phyloP scores from a whole-genome alignment of 2,888 invertebrate species.

The Elmis aenea region DNA sequence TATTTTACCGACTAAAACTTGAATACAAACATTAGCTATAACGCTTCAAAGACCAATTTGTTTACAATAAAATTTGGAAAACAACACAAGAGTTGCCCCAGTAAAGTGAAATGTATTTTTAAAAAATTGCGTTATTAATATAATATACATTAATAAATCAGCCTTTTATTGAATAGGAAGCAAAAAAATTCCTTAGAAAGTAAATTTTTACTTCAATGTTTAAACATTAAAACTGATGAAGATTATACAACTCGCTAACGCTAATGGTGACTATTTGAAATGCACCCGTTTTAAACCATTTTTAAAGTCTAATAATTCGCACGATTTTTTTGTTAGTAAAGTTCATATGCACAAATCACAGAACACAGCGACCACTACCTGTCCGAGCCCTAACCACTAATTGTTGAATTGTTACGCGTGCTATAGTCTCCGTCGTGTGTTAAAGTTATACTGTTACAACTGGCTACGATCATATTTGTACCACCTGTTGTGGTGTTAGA shows the following conservation, averaged over 20 bases:
- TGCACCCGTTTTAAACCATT: slow-evolving; percentile 40
- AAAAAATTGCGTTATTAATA: too few relatives aligned
- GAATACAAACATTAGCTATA: too few relatives aligned
- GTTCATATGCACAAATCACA: slow-evolving; percentile 39
- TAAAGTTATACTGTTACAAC: slow-evolving; percentile 12
- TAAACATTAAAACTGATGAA: too few relatives aligned
- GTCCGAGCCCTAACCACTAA: slow-evolving; percentile 14
- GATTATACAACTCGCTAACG: too few relatives aligned
- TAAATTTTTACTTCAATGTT: too few relatives aligned
- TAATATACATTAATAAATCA: slow-evolving; percentile 35
- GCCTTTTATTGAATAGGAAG: slow-evolving; percentile 39
- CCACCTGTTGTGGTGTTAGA: slow-evolving; percentile 10
- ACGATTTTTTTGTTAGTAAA: slow-evolving; percentile 35
- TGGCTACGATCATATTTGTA: slow-evolving; percentile 12
- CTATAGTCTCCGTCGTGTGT: slow-evolving; percentile 10
- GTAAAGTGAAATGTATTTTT: too few relatives aligned
- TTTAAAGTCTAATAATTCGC: slow-evolving; percentile 25
- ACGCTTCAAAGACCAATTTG: too few relatives aligned
- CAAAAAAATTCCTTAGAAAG: slow-evolving; percentile 30
- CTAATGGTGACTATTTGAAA: slow-evolving; percentile 38
- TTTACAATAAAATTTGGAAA: too few relatives aligned
- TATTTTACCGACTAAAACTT: too few relatives aligned
- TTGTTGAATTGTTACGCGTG: slow-evolving; percentile 15
- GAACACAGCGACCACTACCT: slow-evolving; percentile 31
- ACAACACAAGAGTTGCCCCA: too few relatives aligned